Conservation (phyloP, 2,888 invertebrate species). For the Nezara viridula region DNA sequence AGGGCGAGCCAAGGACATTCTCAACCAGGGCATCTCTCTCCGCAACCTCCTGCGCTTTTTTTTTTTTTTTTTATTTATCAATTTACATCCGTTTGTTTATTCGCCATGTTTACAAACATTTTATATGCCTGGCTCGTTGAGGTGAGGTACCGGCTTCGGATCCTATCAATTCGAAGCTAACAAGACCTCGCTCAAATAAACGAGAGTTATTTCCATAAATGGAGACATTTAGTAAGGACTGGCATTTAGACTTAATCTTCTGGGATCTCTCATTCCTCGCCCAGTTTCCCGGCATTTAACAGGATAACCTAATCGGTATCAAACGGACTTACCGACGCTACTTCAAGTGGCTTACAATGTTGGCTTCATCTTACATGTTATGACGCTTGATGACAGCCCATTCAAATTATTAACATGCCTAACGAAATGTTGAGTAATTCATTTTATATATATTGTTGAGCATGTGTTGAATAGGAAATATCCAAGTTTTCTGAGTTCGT, state of each 20-base stretch:
- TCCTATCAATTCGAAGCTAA: neutral
- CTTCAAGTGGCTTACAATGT: neutral
- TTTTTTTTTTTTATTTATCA: neutral
- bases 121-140: no score
- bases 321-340: neutral
- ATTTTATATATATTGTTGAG: no score
- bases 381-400: no score
- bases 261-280: neutral
- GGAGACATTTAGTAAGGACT: conserved; percentile 36
- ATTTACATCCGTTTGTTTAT: conserved; percentile 18
- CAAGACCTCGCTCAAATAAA: neutral
- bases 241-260: conserved; percentile 31
- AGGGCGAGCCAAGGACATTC: conserved; percentile 32
- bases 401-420: no score
- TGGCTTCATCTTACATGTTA: no score
- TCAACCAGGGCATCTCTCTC: conserved; percentile 25
- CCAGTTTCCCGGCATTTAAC: neutral
- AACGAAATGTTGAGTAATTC: no score
- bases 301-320: neutral
- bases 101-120: neutral
- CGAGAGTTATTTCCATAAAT: conserved; percentile 35
- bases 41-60: neutral
- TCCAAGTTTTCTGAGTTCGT: no score
- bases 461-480: no score
- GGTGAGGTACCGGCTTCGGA: neutral